Conservation (phyloP, 2,888 invertebrate genomes). For the Amiota minor region DNA sequence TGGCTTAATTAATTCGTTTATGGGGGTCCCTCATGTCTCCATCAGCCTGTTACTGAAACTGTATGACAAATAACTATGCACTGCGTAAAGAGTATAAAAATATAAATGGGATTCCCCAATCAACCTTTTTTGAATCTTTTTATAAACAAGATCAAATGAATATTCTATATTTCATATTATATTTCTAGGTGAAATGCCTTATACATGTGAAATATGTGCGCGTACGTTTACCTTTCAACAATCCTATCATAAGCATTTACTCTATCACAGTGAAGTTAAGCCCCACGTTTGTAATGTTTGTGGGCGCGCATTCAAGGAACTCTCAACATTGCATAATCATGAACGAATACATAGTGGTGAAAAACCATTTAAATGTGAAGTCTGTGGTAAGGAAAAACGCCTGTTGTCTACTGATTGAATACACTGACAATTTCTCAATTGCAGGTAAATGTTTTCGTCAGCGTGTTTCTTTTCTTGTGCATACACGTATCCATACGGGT, state of each 20-base stretch:
- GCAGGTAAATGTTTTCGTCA: slow-evolving; percentile 90
- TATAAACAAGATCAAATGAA: no score
- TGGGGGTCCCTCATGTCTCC: no score
- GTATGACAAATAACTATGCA: no score
- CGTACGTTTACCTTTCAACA: slow-evolving; percentile 93
- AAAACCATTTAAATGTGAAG: slow-evolving; percentile 89
- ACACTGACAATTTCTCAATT: slow-evolving; percentile 49
- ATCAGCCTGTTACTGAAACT: no score
- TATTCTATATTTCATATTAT: no score
- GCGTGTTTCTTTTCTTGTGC: slow-evolving; percentile 88
- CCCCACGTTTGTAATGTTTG: slow-evolving; percentile 85
- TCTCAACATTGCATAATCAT: slow-evolving; percentile 90
- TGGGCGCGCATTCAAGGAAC: slow-evolving; percentile 87
- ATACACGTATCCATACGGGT: slow-evolving; percentile 86
- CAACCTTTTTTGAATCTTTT: no score
- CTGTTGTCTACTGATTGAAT: no score
- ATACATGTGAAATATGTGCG: slow-evolving; percentile 85
- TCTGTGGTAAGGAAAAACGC: slow-evolving; percentile 79
- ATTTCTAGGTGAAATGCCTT: slow-evolving; percentile 90
- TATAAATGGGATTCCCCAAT: no score
- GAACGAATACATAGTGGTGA: slow-evolving; percentile 86
- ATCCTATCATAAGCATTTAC: slow-evolving; percentile 89
- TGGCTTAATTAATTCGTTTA: no score
- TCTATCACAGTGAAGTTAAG: slow-evolving; percentile 90
- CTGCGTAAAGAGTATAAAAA: no score